Evolutionary conservation across 2,113 vertebrate genomes (phyloP), one percentile per base, ranked within the genome.

Genomic region (Ceratotherium simum): DNA sequence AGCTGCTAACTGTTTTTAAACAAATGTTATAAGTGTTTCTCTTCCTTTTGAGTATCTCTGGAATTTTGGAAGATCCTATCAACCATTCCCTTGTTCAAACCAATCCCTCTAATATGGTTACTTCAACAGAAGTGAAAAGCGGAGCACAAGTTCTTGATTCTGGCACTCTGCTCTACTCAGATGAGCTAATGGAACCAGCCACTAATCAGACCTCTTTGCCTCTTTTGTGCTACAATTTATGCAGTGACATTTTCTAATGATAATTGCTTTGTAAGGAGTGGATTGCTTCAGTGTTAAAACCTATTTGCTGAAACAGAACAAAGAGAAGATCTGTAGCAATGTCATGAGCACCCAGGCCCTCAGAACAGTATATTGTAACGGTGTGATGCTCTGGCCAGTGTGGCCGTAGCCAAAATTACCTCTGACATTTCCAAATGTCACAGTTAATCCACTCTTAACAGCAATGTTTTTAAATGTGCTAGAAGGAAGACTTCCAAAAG

Each of bases 381-480:
- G 51, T 80, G 16, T 95, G 69, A 90, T 80, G 29, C 7, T 78
- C 73, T 83, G 72, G 33, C 65, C 85, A 94, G 73, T 89, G 72
- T 33, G 78, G 33, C 58, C 36, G 58, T 36, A 87, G 42, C 48
- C 90, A 97, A 95, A 88, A 95, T 91, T 94, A 92, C 70, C 58
- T 86, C 90, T 97, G 95, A 96, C 96, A 98, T 98, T 97, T 97
- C 58, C 80, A 97, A 98, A 97, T 97, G 90, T 95, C 97, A 96
- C 20, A 80, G 58, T 54, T 65, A 92, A 95, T 95, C 86, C 72
- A 39, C 25, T 91, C 23, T 70, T 79, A 93, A 80, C 36, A 80
- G 27, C 17, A 75, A 79, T 58, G 31, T 60, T 83, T 96, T 93
- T 76, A 75, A 95, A 58, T 65, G 17, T 76, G 27, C 62, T 79